Base-by-base conservation (phyloP, 1,140 invertebrate species). In the Chymomyza costata region DNA sequence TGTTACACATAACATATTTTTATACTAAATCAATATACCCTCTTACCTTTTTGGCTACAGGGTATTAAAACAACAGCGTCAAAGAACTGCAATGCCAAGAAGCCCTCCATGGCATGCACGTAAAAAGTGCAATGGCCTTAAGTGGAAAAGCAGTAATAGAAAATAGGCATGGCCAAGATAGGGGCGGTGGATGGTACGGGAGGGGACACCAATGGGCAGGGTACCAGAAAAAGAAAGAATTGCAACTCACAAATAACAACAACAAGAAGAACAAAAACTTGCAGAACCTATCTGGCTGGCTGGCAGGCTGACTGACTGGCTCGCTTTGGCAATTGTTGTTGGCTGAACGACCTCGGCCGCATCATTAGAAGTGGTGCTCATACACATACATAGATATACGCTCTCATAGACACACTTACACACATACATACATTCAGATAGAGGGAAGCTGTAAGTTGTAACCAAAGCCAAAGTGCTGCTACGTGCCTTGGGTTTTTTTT, bases 141-240 rank as follows among this genome's bases (percentile, higher is more conserved):
- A 80, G 73, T 81, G 73, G 73, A 81, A 80, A 80, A 80, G 73
- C 74, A 80, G 74, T 80, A 80, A 80, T 80, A 80, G 73, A 80
- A 80, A 80, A 80, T 80, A 73, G 68, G 73, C 73, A 80, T 80
- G 67, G 73, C 73, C 54, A 51, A 47, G 35, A 68, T 55, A 31
- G 65, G 64, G 31, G 56, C 48, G 50, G 49, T 48, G 45, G 45
- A 54, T 35, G 65, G 64, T 31, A 64, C 48, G 50, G 49, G 58
- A 52, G 45, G 47, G 46, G 25, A 28, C n/a, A n/a, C 50, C 21
- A 31, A n/a, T n/a, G n/a, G 25, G 45, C 47, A 28, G 61, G 3
- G 13, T n/a, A 28, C 10, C 5, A 17, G 30, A 45, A 41, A 52
- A 68, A n/a, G n/a, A 55, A 47, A 71, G 61, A 66, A 58, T 73